phyloP scores from a whole-genome alignment of 2,797 vertebrate species.

The Furcifer pardalis region DNA sequence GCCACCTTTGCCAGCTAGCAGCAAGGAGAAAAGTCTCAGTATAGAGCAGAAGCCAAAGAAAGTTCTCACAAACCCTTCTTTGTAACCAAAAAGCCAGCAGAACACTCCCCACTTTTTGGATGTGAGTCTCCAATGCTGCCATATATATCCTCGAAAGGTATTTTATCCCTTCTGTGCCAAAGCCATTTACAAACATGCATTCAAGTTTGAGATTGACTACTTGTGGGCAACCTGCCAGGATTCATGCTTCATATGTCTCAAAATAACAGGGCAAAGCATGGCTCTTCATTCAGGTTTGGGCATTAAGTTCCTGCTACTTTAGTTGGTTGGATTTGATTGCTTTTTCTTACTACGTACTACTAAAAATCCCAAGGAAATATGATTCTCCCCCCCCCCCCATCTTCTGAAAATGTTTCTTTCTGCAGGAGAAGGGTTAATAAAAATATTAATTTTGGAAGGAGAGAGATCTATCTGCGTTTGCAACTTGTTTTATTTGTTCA shows the following conservation, averaged over 20 bases:
- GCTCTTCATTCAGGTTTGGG: not conserved
- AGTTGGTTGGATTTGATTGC: not conserved
- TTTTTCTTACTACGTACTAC: conserved; percentile 10
- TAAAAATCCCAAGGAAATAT: not conserved
- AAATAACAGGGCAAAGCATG: conserved; percentile 19
- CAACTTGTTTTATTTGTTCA: not conserved
- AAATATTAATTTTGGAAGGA: not conserved
- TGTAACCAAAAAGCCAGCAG: conserved; percentile 48
- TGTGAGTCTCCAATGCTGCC: conserved; percentile 36
- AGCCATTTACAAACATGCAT: not conserved
- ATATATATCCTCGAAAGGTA: conserved; percentile 31
- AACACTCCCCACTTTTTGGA: conserved; percentile 27
- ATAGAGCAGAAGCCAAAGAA: conserved; percentile 15
- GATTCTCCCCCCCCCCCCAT: not conserved
- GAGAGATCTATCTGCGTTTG: not conserved
- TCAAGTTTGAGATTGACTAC: not conserved
- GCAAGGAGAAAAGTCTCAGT: conserved; percentile 33
- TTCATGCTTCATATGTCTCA: conserved; percentile 1
- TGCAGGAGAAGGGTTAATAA: not conserved
- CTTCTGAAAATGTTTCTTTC: not conserved
- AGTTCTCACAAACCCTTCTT: conserved; percentile 35
- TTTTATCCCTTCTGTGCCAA: conserved; percentile 41
- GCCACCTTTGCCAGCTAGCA: not conserved
- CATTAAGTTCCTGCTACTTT: conserved; percentile 32
- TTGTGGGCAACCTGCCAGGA: not conserved